A percentile compares a stretch with the other conserved stretches of the same genome.
These are phyloP conservation scores for Acomys russatus DNA, from an alignment of 2,797 vertebrate genomes.

Conservation along the genomic window DNA sequence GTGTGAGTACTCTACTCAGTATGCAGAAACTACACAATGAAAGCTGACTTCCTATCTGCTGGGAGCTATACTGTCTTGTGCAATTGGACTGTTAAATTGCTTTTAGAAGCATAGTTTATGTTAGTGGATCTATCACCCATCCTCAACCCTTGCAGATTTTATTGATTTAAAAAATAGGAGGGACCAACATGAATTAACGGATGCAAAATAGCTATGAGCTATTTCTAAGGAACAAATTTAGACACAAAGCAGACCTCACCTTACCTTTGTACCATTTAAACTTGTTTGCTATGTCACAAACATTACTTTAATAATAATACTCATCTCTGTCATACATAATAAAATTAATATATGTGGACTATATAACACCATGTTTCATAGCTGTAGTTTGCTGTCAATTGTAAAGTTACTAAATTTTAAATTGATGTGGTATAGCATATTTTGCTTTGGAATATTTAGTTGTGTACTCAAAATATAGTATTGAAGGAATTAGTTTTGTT, in stretches of 20 bases:
- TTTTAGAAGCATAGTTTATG: background rate
- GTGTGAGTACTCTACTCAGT: background rate
- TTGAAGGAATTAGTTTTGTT: background rate
- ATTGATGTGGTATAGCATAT: background rate
- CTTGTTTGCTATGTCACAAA: background rate
- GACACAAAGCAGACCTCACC: background rate
- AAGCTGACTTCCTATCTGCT: constrained; percentile 14
- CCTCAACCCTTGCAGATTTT: background rate
- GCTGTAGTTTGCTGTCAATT: background rate
- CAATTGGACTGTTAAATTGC: background rate
- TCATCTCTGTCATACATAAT: background rate
- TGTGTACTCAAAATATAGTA: background rate
- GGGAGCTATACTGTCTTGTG: background rate
- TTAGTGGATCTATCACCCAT: background rate
- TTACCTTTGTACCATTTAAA: background rate
- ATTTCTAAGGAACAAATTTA: background rate
- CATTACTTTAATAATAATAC: background rate
- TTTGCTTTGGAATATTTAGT: background rate
- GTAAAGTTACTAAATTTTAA: background rate
- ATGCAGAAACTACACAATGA: background rate
- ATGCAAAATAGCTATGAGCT: background rate
- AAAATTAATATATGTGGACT: background rate
- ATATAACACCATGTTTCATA: background rate
- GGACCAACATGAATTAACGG: background rate
- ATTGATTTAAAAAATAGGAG: background rate